Conservation (phyloP, 1,140 invertebrate genomes). For the Drosophila pachea region DNA sequence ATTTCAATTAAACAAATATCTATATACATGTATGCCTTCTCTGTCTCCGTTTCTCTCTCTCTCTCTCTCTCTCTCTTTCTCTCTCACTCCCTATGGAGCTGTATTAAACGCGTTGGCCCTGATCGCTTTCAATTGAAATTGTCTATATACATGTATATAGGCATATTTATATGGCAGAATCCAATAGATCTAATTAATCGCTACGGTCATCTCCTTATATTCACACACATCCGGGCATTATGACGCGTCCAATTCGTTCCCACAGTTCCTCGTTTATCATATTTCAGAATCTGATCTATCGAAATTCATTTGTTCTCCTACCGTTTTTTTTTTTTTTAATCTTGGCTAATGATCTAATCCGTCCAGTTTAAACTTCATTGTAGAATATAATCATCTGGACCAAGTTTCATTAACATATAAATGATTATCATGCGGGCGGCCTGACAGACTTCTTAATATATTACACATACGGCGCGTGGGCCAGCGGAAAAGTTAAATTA, state of each 20-base stretch:
- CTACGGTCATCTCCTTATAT: too few species aligned
- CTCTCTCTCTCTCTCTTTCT: background rate
- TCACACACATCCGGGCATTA: too few species aligned
- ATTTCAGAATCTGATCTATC: too few species aligned
- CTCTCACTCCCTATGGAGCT: background rate
- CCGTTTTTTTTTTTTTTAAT: background rate
- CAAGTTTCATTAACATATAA: constrained; percentile 3
- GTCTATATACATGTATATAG: background rate
- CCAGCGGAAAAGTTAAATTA: background rate
- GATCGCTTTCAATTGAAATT: background rate
- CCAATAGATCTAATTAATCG: background rate
- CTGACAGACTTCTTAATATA: background rate
- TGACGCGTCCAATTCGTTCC: too few species aligned
- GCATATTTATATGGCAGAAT: background rate
- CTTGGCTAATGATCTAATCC: background rate
- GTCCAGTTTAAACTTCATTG: background rate
- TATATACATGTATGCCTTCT: too few species aligned
- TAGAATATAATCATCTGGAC: background rate
- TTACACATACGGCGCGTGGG: background rate
- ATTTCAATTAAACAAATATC: background rate
- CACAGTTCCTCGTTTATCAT: too few species aligned
- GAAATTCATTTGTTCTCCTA: too few species aligned
- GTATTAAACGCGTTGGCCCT: constrained; percentile 1
- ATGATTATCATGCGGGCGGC: background rate
- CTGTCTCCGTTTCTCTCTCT: too few species aligned